Evolutionary conservation across 2,888 invertebrate genomes (phyloP).

Genomic region (Melanotus villosus): DNA sequence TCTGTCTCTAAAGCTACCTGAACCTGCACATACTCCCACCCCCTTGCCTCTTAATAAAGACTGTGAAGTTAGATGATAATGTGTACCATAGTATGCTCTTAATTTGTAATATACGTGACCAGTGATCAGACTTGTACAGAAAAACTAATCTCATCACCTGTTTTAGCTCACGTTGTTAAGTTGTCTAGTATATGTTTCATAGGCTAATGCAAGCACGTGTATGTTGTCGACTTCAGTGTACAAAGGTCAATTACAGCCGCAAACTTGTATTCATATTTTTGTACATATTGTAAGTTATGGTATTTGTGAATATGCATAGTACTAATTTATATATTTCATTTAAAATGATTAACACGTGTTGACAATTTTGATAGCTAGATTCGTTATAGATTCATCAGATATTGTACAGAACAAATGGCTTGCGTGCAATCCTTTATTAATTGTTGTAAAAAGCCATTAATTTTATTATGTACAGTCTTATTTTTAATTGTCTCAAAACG

Average conservation of each 20-base stretch:
- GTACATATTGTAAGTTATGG: constrained; percentile 72
- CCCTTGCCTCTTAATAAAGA: constrained; percentile 81
- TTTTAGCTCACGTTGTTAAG: constrained; percentile 65
- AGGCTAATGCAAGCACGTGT: constrained; percentile 57
- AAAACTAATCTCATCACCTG: constrained; percentile 59
- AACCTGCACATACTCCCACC: constrained; percentile 60
- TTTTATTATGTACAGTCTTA: constrained; percentile 52
- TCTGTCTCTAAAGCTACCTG: constrained; percentile 56
- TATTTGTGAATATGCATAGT: constrained; percentile 68
- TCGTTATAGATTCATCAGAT: constrained; percentile 66
- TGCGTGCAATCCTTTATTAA: constrained; percentile 66
- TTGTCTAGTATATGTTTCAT: constrained; percentile 59
- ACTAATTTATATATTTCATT: constrained; percentile 69
- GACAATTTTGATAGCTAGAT: constrained; percentile 69
- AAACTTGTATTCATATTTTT: constrained; percentile 71
- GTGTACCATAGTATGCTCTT: constrained; percentile 56
- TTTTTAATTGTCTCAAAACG: constrained; percentile 58
- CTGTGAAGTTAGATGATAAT: constrained; percentile 91
- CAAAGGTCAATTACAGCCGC: constrained; percentile 72
- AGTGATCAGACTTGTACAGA: constrained; percentile 64
- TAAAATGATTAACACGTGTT: constrained; percentile 69
- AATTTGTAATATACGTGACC: constrained; percentile 61
- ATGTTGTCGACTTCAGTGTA: constrained; percentile 67
- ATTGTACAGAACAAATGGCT: constrained; percentile 69
- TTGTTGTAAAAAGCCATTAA: constrained; percentile 67